A percentile compares a stretch with the other conserved stretches of the same genome.
Conservation (phyloP, 2,888 invertebrate genomes). For the Eilema sororculum region DNA sequence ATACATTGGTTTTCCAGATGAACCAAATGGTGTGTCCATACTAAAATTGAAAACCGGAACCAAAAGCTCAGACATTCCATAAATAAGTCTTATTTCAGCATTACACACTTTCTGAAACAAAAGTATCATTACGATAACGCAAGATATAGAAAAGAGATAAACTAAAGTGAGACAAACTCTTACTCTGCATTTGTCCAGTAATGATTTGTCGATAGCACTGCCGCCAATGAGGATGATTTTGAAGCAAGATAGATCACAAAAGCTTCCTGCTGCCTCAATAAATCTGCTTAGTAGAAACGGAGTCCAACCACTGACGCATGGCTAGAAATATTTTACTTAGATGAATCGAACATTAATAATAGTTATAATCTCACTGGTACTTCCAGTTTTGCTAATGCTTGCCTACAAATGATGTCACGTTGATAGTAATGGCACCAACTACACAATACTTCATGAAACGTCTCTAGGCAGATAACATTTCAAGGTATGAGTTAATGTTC, state of each 20-base stretch:
- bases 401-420: too few species aligned
- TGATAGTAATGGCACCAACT: too few species aligned
- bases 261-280: slow-evolving; percentile 61
- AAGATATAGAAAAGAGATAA: not conserved
- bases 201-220: slow-evolving; percentile 62
- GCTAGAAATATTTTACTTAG: slow-evolving; percentile 52
- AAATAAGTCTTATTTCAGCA: slow-evolving; percentile 58
- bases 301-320: slow-evolving; percentile 65
- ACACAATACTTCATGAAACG: too few species aligned
- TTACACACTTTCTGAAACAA: slow-evolving; percentile 53
- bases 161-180: slow-evolving; percentile 43
- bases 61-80: slow-evolving; percentile 67
- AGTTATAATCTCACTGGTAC: not conserved
- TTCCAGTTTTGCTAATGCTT: too few species aligned
- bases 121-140: not conserved
- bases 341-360: not conserved
- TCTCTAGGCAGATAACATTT: not conserved
- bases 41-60: slow-evolving; percentile 62
- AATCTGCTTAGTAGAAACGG: slow-evolving; percentile 68
- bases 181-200: slow-evolving; percentile 65
- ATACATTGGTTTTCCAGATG: slow-evolving; percentile 55
- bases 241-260: slow-evolving; percentile 70
- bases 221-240: slow-evolving; percentile 67
- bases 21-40: slow-evolving; percentile 59
- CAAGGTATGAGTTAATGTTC: not conserved